These are phyloP conservation scores for Falco naumanni DNA, from an alignment of 2,797 vertebrate genomes.

Conservation along the genomic window DNA sequence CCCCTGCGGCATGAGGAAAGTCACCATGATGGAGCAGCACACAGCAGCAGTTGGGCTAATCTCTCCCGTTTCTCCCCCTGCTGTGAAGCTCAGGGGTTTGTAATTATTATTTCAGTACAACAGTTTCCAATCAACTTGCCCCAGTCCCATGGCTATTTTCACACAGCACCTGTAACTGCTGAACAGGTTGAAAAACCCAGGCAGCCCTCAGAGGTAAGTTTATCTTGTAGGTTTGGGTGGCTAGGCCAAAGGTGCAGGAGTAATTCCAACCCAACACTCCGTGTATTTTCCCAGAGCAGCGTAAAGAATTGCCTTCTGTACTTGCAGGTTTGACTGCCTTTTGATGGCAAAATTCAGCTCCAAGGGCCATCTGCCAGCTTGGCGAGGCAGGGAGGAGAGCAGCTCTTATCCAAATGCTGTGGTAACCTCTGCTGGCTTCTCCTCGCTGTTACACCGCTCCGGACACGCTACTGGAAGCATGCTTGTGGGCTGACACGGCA, in stretches of 20 bases:
- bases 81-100: too few relatives aligned
- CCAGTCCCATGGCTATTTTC: background rate
- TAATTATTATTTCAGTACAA: background rate
- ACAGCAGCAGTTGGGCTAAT: rapidly evolving
- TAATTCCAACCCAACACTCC: background rate
- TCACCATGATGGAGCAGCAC: rapidly evolving
- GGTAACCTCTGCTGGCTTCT: constrained; percentile 51
- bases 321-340: background rate
- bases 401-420: background rate
- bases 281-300: background rate
- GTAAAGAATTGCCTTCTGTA: background rate
- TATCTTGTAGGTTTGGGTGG: background rate
- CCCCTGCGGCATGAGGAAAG: rapidly evolving
- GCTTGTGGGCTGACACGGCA: background rate
- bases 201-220: background rate
- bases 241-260: background rate
- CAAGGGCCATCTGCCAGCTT: background rate
- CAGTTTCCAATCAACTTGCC: background rate
- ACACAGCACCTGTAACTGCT: background rate
- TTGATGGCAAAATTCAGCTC: background rate
- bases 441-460: background rate
- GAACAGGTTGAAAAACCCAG: background rate
- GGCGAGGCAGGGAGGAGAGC: background rate
- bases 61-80: rapidly evolving
- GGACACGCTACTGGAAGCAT: rapidly evolving